Evolutionary conservation across 2,113 vertebrate species (phyloP).

Genomic region (Turdus rufiventris): DNA sequence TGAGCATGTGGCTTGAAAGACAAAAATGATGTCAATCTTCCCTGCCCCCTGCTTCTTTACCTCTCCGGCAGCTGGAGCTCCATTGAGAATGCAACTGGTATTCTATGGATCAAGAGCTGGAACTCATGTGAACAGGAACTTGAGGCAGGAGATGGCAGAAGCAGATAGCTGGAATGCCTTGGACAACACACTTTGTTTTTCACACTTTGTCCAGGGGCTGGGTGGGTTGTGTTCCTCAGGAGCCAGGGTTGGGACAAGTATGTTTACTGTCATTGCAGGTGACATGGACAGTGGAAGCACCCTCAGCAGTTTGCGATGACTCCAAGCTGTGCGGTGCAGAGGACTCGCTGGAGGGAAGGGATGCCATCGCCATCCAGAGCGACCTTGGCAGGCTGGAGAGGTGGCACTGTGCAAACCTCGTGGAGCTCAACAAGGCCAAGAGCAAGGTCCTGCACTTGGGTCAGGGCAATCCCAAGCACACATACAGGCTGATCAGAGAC

Average conservation of each 20-base stretch:
- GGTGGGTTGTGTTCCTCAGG: not conserved
- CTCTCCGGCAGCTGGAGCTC: not conserved
- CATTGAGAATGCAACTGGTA: not conserved
- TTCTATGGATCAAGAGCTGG: not conserved
- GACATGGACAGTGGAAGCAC: not conserved
- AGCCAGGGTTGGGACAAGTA: accelerated
- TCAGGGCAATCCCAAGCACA: not conserved
- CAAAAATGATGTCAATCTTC: not conserved
- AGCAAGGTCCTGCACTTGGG: not conserved
- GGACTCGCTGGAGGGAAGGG: accelerated
- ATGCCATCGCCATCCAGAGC: not conserved
- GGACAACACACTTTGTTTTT: not conserved
- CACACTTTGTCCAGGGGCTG: not conserved
- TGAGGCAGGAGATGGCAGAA: accelerated
- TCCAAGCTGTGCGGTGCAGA: not conserved
- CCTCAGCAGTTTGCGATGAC: accelerated
- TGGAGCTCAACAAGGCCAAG: too few species aligned
- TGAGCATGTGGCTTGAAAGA: accelerated
- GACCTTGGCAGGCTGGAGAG: not conserved
- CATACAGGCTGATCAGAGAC: not conserved
- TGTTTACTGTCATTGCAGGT: not conserved
- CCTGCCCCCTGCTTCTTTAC: accelerated
- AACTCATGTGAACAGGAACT: not conserved
- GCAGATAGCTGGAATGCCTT: accelerated
- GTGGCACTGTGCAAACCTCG: accelerated